These are phyloP conservation scores for Vulpes vulpes DNA, from an alignment of 2,113 vertebrate genomes.

Conservation along the genomic window DNA sequence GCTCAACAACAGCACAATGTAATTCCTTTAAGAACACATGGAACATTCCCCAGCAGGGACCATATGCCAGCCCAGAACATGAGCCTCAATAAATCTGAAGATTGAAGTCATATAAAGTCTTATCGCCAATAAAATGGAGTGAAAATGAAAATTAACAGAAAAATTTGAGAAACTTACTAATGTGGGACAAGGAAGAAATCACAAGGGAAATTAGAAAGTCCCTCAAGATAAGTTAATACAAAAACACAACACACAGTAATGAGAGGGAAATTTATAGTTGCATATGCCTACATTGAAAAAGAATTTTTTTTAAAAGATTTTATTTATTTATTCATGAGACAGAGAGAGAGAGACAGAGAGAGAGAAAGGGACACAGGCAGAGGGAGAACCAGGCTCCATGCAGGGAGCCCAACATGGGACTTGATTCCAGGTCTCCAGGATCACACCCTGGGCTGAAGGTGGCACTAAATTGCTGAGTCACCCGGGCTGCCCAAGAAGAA, in stretches of 20 bases:
- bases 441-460: too few species aligned
- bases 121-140: background rate
- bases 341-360: too few species aligned
- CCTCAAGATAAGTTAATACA: background rate
- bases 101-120: background rate
- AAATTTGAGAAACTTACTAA: background rate
- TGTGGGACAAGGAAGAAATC: background rate
- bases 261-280: background rate
- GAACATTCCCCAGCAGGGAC: background rate
- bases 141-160: background rate
- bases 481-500: too few species aligned
- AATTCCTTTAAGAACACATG: background rate
- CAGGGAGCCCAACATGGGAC: too few species aligned
- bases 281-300: background rate
- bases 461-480: too few species aligned
- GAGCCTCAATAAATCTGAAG: background rate
- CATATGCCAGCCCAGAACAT: background rate
- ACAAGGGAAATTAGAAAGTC: background rate
- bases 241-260: background rate
- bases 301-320: too few species aligned
- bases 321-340: too few species aligned
- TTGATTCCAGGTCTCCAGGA: too few species aligned
- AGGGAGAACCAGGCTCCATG: too few species aligned
- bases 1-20: background rate
- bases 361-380: too few species aligned